Evolutionary conservation across 2,797 vertebrate species (phyloP).

Genomic region (Sciurus vulgaris): DNA sequence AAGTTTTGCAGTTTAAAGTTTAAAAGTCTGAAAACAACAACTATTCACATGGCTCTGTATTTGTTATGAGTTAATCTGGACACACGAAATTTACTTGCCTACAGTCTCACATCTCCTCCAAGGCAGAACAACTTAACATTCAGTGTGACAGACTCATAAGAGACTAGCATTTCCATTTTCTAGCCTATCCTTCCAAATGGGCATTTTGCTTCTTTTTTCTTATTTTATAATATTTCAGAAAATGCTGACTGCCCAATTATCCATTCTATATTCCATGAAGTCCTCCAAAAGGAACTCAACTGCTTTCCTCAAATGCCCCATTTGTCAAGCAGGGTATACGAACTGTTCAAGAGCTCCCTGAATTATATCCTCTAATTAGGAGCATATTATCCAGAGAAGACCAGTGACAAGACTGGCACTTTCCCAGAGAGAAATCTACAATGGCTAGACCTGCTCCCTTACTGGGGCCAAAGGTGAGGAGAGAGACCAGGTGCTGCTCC

Average conservation of each 20-base stretch:
- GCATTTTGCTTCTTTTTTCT: neutral
- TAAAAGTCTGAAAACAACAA: neutral
- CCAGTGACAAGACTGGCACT: neutral
- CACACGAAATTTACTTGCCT: neutral
- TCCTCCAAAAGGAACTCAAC: neutral
- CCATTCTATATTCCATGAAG: neutral
- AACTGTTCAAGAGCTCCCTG: neutral
- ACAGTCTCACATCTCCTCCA: neutral
- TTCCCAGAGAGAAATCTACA: neutral
- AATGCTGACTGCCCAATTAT: neutral
- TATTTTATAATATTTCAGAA: constrained; percentile 40
- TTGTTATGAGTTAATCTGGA: neutral
- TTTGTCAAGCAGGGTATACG: neutral
- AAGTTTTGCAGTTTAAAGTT: constrained; percentile 30
- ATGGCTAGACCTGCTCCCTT: neutral
- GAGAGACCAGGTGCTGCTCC: neutral
- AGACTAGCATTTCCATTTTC: neutral
- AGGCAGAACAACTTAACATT: neutral
- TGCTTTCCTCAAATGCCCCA: neutral
- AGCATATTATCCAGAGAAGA: too few species aligned
- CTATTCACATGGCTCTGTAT: neutral
- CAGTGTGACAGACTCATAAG: neutral
- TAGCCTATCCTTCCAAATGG: neutral
- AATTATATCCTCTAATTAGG: neutral
- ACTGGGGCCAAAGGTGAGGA: fast-evolving